A percentile compares a stretch with the other conserved stretches of the same genome.
Conservation (phyloP, 1,140 invertebrate genomes). For the Tribolium castaneum region DNA sequence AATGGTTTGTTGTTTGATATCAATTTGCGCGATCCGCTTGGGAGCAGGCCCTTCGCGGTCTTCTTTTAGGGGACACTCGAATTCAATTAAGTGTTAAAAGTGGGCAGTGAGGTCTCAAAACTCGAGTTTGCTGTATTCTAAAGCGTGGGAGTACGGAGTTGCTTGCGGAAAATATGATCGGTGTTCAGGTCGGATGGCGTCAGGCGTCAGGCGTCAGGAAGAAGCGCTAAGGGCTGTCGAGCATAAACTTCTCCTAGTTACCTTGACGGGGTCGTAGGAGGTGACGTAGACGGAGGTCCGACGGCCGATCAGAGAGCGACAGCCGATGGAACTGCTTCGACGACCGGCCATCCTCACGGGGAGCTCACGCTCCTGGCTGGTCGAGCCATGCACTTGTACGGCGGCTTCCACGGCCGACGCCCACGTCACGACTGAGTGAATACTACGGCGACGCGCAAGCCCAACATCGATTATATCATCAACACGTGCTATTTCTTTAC, state of each 20-base stretch:
- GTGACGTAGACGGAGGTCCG: conserved; percentile 67
- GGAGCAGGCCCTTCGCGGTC: not conserved
- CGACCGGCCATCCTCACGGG: conserved; percentile 66
- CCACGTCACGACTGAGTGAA: conserved; percentile 50
- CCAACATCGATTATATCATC: conserved; percentile 51
- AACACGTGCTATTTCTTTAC: conserved; percentile 40
- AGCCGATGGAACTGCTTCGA: conserved; percentile 70
- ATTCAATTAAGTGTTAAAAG: no score
- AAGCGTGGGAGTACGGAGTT: not conserved
- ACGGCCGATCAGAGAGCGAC: conserved; percentile 68
- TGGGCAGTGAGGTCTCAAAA: not conserved
- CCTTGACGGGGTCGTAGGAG: conserved; percentile 68
- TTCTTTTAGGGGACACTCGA: no score
- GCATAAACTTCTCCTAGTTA: conserved; percentile 52
- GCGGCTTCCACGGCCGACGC: conserved; percentile 53
- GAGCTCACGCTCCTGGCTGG: conserved; percentile 46
- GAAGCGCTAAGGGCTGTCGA: conserved; percentile 13
- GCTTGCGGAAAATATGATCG: not conserved
- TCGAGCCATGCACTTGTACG: conserved; percentile 47
- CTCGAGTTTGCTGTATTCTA: not conserved
- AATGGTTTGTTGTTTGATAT: conserved; percentile 32
- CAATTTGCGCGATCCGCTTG: not conserved
- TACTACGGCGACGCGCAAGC: conserved; percentile 46
- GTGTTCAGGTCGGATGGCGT: not conserved
- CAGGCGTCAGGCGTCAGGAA: not conserved